Evolutionary conservation across 2,888 invertebrate genomes (phyloP).

Genomic region (Pocota personata): DNA sequence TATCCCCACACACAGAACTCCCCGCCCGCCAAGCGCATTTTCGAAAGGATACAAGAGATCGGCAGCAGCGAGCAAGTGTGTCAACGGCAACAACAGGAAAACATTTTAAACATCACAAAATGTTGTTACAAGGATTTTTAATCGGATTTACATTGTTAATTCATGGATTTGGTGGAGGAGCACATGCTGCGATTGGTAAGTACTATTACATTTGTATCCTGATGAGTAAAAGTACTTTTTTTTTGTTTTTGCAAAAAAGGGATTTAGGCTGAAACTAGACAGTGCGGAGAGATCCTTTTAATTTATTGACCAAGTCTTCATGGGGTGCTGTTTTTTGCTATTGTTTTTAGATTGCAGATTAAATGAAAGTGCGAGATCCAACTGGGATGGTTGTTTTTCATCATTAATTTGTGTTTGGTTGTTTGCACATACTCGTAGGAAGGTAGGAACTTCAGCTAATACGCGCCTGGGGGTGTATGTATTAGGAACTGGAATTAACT

Average conservation of each 20-base stretch:
- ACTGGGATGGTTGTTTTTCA: neutral
- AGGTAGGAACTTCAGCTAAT: too few relatives aligned
- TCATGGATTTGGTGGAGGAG: conserved; percentile 77
- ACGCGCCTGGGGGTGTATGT: too few relatives aligned
- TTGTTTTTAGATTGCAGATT: neutral
- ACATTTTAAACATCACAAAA: conserved; percentile 70
- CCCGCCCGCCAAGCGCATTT: conserved; percentile 34
- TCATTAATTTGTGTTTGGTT: conserved; percentile 5
- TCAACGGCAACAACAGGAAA: conserved; percentile 74
- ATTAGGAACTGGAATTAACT: too few relatives aligned
- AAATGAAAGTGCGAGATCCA: neutral
- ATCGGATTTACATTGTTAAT: conserved; percentile 80
- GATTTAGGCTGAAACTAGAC: conserved; percentile 26
- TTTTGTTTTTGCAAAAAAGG: neutral
- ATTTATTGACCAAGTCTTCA: conserved; percentile 9
- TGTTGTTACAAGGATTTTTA: conserved; percentile 76
- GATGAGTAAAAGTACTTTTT: neutral
- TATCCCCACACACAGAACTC: neutral
- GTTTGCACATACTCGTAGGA: neutral
- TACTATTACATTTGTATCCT: conserved; percentile 50
- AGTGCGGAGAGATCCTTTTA: neutral
- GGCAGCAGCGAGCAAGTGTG: conserved; percentile 47
- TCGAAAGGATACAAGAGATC: conserved; percentile 41
- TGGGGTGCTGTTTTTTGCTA: neutral
- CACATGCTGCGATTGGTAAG: conserved; percentile 79